A percentile compares a stretch with the other conserved stretches of the same genome.
These are phyloP conservation scores for Eumerus sabulonum DNA, from an alignment of 2,888 invertebrate genomes.

Conservation along the genomic window DNA sequence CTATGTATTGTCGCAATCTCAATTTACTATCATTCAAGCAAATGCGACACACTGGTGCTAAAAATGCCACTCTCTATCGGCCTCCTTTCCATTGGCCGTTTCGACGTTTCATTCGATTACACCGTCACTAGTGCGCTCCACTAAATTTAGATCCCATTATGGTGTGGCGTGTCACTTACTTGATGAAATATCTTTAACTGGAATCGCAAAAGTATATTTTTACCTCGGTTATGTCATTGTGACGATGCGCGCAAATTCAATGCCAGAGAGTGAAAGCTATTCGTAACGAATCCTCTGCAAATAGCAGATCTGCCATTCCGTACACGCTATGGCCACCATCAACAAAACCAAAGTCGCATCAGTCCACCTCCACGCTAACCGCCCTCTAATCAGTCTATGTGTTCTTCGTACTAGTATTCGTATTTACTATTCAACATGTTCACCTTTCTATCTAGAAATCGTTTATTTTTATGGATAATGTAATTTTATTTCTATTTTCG, in stretches of 20 bases:
- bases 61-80: background rate
- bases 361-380: too few species aligned
- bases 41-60: too few species aligned
- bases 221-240: slow-evolving; percentile 67
- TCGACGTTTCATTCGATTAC: slow-evolving; percentile 52
- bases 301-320: slow-evolving; percentile 34
- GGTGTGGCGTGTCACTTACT: slow-evolving; percentile 57
- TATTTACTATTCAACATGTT: slow-evolving; percentile 23
- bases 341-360: too few species aligned
- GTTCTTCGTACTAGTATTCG: too few species aligned
- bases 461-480: slow-evolving; percentile 62
- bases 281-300: slow-evolving; percentile 57
- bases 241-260: slow-evolving; percentile 63
- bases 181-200: slow-evolving; percentile 54
- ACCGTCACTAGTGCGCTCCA: slow-evolving; percentile 51
- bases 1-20: slow-evolving; percentile 10
- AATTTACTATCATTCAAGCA: slow-evolving; percentile 22
- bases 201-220: slow-evolving; percentile 60
- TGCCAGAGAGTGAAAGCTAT: slow-evolving; percentile 60
- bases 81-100: slow-evolving; percentile 3
- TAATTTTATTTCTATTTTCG: slow-evolving; percentile 65
- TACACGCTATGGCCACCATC: slow-evolving; percentile 1
- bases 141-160: slow-evolving; percentile 61
- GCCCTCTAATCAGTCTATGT: too few species aligned
- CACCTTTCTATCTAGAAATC: slow-evolving; percentile 59